phyloP scores from a whole-genome alignment of 2,797 vertebrate species.

The Macrochelys suwanniensis region DNA sequence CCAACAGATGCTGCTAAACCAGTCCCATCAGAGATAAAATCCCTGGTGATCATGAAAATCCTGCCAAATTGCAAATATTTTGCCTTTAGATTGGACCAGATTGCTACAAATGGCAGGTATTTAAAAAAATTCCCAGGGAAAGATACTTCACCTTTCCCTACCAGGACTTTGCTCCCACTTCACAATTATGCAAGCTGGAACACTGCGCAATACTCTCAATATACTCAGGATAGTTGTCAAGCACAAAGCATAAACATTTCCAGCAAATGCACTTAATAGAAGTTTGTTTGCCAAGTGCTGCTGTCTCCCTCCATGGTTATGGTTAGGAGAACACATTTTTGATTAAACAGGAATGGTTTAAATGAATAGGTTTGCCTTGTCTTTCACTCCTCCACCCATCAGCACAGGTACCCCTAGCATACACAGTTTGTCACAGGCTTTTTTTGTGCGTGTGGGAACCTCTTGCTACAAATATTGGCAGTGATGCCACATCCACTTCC shows the following conservation, averaged over 20 bases:
- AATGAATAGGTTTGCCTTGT: background rate
- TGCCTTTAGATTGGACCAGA: background rate
- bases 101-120: background rate
- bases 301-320: constrained; percentile 40
- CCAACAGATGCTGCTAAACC: background rate
- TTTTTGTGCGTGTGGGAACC: fast-evolving
- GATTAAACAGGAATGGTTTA: background rate
- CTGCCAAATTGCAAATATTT: background rate
- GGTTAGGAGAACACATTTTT: constrained; percentile 22
- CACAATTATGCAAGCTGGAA: constrained; percentile 63
- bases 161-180: constrained; percentile 64
- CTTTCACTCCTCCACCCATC: background rate
- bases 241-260: constrained; percentile 73
- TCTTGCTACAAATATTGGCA: fast-evolving
- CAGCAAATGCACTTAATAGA: constrained; percentile 67
- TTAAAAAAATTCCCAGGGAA: background rate
- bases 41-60: constrained; percentile 22
- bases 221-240: constrained; percentile 60
- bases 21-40: background rate
- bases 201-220: constrained; percentile 42
- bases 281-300: constrained; percentile 57
- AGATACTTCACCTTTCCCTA: background rate
- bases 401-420: fast-evolving
- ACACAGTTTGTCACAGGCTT: fast-evolving
- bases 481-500: background rate